Evolutionary conservation across 2,888 invertebrate species (phyloP).

Genomic region (Parapristionchus giblindavisi): DNA sequence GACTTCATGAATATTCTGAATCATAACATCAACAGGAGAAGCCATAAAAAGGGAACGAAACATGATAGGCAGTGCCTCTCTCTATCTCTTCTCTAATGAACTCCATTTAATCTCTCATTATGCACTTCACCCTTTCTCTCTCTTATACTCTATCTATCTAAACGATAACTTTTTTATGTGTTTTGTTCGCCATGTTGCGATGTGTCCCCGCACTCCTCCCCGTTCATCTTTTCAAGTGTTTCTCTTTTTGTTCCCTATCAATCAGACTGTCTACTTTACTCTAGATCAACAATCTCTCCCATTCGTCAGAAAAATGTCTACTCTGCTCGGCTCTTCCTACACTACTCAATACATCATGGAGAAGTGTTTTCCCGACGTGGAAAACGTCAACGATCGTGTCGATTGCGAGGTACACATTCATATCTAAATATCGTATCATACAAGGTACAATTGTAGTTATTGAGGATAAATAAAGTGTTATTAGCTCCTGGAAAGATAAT

Average conservation of each 20-base stretch:
- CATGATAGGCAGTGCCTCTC: no score
- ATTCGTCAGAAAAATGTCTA: slow-evolving; percentile 14
- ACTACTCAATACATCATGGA: slow-evolving; percentile 28
- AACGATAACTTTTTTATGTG: background rate
- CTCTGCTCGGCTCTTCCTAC: slow-evolving; percentile 21
- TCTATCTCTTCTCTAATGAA: no score
- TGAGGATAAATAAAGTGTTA: background rate
- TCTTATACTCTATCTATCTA: background rate
- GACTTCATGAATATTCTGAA: no score
- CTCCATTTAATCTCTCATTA: no score
- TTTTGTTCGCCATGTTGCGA: background rate
- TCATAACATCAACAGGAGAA: no score
- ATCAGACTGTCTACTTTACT: background rate
- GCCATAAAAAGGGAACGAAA: no score
- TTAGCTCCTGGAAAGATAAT: no score
- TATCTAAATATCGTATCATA: no score
- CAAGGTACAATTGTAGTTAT: background rate
- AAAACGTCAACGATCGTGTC: slow-evolving; percentile 31
- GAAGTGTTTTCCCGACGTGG: slow-evolving; percentile 28
- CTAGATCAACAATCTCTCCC: background rate
- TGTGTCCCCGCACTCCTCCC: no score
- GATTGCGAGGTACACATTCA: slow-evolving; percentile 19
- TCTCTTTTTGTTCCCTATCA: background rate
- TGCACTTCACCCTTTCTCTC: no score
- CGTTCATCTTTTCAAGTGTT: background rate